These are phyloP conservation scores for Oscheius onirici DNA, from an alignment of 2,888 invertebrate species.

Conservation along the genomic window DNA sequence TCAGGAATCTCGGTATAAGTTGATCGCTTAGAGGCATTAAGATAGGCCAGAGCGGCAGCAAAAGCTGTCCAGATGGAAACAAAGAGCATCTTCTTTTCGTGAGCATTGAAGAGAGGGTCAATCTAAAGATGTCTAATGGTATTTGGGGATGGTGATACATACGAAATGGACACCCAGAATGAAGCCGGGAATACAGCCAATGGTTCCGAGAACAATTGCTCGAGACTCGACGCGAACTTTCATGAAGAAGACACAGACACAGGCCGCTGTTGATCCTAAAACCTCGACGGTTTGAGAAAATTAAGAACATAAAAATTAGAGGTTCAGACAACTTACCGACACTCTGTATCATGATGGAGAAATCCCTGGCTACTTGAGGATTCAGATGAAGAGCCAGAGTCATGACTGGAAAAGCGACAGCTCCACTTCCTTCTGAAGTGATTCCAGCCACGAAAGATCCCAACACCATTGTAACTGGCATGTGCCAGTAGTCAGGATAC, in stretches of 20 bases:
- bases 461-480: conserved; percentile 71
- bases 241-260: conserved; percentile 70
- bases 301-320: too few relatives aligned
- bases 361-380: conserved; percentile 63
- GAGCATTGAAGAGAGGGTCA: conserved; percentile 63
- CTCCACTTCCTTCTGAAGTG: conserved; percentile 68
- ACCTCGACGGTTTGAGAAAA: conserved; percentile 40
- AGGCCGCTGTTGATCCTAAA: conserved; percentile 69
- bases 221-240: conserved; percentile 62
- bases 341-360: conserved; percentile 66
- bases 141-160: neutral
- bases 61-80: conserved; percentile 72
- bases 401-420: conserved; percentile 69
- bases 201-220: conserved; percentile 61
- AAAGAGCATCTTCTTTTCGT: conserved; percentile 72
- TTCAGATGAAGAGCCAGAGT: conserved; percentile 62
- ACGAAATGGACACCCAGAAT: conserved; percentile 66
- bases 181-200: conserved; percentile 68
- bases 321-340: conserved; percentile 40
- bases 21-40: conserved; percentile 65
- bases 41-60: conserved; percentile 69
- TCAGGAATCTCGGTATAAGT: conserved; percentile 59
- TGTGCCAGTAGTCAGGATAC: conserved; percentile 67
- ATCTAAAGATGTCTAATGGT: conserved; percentile 36
- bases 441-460: conserved; percentile 70